phyloP scores from a whole-genome alignment of 2,888 invertebrate species.

The Aromia moschata region DNA sequence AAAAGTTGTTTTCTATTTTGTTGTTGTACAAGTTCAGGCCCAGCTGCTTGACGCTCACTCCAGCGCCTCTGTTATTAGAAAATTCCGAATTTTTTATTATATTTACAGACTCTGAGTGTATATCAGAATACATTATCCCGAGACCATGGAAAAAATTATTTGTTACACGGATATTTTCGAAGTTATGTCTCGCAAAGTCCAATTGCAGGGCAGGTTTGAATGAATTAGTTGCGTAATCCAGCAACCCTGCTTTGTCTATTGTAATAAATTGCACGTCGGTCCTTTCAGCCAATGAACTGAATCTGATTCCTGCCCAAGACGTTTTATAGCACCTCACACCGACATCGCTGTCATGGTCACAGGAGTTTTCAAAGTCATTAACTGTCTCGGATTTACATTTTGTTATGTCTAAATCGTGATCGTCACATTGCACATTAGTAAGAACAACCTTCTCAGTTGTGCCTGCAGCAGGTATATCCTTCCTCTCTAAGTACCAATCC shows the following conservation, averaged over 20 bases:
- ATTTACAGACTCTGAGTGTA: constrained; percentile 86
- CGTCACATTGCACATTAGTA: constrained; percentile 90
- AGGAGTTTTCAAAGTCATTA: constrained; percentile 87
- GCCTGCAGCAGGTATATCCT: constrained; percentile 82
- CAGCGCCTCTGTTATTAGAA: constrained; percentile 85
- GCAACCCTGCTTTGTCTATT: constrained; percentile 90
- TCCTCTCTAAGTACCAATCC: constrained; percentile 87
- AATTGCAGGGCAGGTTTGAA: constrained; percentile 92
- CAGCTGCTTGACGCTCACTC: constrained; percentile 88
- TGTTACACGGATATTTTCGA: constrained; percentile 81
- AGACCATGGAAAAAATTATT: constrained; percentile 94
- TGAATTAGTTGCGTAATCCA: constrained; percentile 89
- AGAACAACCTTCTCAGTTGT: constrained; percentile 79
- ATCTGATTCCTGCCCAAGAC: constrained; percentile 93
- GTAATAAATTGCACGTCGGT: constrained; percentile 88
- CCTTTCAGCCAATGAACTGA: constrained; percentile 87
- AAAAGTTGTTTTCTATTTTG: constrained; percentile 83
- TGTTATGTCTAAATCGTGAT: constrained; percentile 89
- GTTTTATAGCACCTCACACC: constrained; percentile 89
- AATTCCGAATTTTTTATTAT: constrained; percentile 86
- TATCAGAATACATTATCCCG: constrained; percentile 93
- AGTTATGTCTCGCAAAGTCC: constrained; percentile 83
- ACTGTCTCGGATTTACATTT: constrained; percentile 82
- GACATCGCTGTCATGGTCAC: constrained; percentile 86
- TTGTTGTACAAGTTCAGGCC: constrained; percentile 83